These are phyloP conservation scores for Brachionus rubens DNA, from an alignment of 1,140 invertebrate species.

Conservation along the genomic window DNA sequence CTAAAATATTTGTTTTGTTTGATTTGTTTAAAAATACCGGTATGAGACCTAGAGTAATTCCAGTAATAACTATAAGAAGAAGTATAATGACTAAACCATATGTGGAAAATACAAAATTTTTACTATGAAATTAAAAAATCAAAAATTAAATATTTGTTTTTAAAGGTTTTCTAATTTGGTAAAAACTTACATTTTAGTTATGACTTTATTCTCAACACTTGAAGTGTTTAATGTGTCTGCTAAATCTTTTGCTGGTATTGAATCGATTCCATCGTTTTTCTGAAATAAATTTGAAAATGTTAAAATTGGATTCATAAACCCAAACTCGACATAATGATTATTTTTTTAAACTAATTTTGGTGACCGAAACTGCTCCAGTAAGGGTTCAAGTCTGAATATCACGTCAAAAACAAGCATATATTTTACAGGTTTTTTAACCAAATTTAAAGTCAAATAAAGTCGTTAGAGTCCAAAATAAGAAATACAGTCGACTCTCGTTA, in stretches of 20 bases:
- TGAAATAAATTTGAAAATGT: not conserved
- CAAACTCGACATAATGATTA: no score
- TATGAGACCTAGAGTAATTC: constrained; percentile 13
- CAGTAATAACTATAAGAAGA: not conserved
- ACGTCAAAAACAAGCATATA: no score
- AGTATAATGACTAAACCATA: constrained; percentile 22
- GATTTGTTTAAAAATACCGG: constrained; percentile 35
- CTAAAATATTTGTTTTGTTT: constrained; percentile 18
- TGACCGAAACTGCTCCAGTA: no score
- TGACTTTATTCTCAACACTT: not conserved
- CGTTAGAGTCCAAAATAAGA: no score
- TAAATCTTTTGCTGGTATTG: constrained; percentile 6
- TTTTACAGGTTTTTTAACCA: no score
- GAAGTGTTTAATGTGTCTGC: not conserved
- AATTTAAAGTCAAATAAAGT: no score
- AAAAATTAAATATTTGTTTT: not conserved
- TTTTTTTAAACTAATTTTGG: no score
- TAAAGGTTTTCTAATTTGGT: not conserved
- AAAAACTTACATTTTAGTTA: constrained; percentile 1
- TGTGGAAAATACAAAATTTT: constrained; percentile 5
- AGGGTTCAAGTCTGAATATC: no score
- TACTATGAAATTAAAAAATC: not conserved
- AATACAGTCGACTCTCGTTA: no score
- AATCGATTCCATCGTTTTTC: constrained; percentile 8
- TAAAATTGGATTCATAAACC: not conserved